Evolutionary conservation across 92 coral and sea anemone species (phyloP), one percentile per base, ranked within the genome.

Genomic region (Plumapathes pennacea): DNA sequence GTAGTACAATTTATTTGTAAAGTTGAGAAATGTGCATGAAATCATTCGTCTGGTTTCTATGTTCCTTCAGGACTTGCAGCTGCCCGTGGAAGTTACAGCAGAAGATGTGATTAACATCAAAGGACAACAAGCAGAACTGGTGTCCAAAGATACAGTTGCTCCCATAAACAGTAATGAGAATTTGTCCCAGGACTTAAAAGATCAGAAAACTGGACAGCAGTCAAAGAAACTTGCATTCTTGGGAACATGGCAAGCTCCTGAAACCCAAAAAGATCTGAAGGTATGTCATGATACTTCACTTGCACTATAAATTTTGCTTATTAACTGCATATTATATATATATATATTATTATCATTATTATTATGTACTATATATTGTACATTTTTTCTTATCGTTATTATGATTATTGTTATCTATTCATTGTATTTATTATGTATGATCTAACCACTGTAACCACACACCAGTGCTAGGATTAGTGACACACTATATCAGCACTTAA

Each of bases 91-190:
- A n/a, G 90, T 83, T 3, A 40, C 66, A 14, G 55, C 86, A 59
- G 85, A 85, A 44, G 96, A 88, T 41, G 68, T 88, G n/a, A 64
- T 88, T 32, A 78, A 63, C 47, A 67, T 88, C 3, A 52, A 67
- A 45, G 96, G 96, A 7, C 71, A 74, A 36, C 63, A 73, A 34
- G 57, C 76, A 11, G 57, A 47, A 17, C 22, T 85, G 22, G 58
- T 48, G 1, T 56, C 73, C 4, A 77, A 72, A 46, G 63, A 74
- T 27, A 13, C 10, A 19, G 8, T 38, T 58, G 41, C 68, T 18
- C 71, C 74, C 19, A 59, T 29, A 7, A 78, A 62, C 41, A 68
- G 69, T 46, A 32, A 60, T 5, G 63, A 69, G 36, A 46, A 55
- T 28, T 19, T 40, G 13, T 58, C 60, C 26, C 57, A 38, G 12